Evolutionary conservation across 2,888 invertebrate species (phyloP).

Genomic region (Anoplius nigerrimus): DNA sequence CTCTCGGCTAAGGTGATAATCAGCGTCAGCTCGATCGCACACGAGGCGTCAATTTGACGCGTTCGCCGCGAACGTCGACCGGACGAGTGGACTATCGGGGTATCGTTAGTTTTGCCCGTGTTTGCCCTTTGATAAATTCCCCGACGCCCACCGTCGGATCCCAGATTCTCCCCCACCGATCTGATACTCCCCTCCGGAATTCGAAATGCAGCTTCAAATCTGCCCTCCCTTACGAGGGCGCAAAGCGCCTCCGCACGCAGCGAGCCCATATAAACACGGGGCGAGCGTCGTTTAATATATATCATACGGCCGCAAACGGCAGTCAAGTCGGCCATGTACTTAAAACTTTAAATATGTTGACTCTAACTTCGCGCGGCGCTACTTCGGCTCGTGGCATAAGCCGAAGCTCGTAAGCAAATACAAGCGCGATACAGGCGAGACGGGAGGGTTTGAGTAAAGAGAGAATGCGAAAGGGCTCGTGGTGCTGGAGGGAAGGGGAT

Average conservation of each 20-base stretch:
- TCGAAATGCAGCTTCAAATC: slow-evolving; percentile 11
- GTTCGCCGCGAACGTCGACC: slow-evolving; percentile 13
- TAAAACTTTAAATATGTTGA: slow-evolving; percentile 60
- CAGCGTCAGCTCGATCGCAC: too few species aligned
- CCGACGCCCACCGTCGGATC: slow-evolving; percentile 2
- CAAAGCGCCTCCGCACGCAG: too few species aligned
- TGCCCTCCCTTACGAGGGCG: not conserved
- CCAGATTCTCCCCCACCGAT: slow-evolving; percentile 24
- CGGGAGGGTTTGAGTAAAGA: not conserved
- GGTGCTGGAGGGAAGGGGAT: not conserved
- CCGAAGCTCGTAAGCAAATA: slow-evolving; percentile 36
- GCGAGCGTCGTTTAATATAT: slow-evolving; percentile 1
- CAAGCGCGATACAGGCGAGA: not conserved
- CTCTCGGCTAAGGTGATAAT: too few species aligned
- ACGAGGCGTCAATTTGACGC: not conserved
- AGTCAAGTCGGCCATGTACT: slow-evolving; percentile 31
- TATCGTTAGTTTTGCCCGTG: slow-evolving; percentile 43
- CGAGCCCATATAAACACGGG: too few species aligned
- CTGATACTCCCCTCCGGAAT: slow-evolving; percentile 10
- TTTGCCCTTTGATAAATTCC: slow-evolving; percentile 48
- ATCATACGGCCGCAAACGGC: slow-evolving; percentile 12
- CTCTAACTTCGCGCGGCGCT: slow-evolving; percentile 45
- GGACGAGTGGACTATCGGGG: slow-evolving; percentile 6
- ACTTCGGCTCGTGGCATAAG: slow-evolving; percentile 23
- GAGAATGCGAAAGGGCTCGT: not conserved